phyloP scores from a whole-genome alignment of 2,797 vertebrate genomes.

The Cossypha polioptera region DNA sequence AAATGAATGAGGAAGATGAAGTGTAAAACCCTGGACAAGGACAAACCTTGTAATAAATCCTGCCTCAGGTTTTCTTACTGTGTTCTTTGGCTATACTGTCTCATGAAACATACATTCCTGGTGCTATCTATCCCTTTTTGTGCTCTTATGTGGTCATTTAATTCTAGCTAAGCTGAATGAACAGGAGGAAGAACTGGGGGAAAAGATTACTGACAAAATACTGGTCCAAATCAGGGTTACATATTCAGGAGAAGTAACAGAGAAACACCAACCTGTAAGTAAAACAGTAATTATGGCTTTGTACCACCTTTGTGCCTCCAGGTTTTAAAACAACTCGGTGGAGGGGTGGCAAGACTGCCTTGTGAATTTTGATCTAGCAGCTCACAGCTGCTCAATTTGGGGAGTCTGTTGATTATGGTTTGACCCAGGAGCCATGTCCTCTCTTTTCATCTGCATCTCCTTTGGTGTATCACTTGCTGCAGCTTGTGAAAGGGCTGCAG shows the following conservation, averaged over 20 bases:
- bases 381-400: neutral
- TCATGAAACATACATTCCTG: neutral
- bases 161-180: neutral
- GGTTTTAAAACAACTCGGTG: neutral
- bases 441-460: neutral
- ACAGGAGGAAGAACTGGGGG: neutral
- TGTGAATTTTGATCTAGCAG: neutral
- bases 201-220: neutral
- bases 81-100: conserved; percentile 26
- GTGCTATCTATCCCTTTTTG: neutral
- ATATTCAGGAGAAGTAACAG: neutral
- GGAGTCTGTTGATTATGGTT: neutral
- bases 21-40: neutral
- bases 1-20: conserved; percentile 37
- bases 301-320: neutral
- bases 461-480: neutral
- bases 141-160: neutral
- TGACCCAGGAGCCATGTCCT: neutral
- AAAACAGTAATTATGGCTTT: neutral
- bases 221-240: neutral
- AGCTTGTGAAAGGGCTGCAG: neutral
- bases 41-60: conserved; percentile 39
- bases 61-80: neutral
- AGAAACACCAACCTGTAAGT: neutral
- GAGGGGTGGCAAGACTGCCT: neutral